Evolutionary conservation across 2,113 vertebrate species (phyloP), one percentile per base, ranked within the genome.

Genomic region (Indicator indicator): DNA sequence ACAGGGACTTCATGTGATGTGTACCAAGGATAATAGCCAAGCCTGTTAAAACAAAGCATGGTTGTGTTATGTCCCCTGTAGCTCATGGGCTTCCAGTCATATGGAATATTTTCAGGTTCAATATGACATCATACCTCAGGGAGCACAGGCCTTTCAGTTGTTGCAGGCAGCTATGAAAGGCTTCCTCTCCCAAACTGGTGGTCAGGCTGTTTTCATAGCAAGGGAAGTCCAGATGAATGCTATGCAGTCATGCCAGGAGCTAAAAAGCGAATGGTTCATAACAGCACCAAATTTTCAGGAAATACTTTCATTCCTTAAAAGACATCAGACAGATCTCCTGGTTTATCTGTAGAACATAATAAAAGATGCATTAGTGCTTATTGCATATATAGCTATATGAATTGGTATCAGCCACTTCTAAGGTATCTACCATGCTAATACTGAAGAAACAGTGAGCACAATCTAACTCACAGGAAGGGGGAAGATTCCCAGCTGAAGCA

Each of bases 81-180:
- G 97, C 96, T n/a, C 97, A 94, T 2, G 97, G 97, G 55, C 98
- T 99, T 91, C 98, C 98, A 63, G 96, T 96, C 68, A 98, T 90
- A 63, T 95, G 97, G 96, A 99, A 98, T 38, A 98, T 96, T 87
- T 98, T 96, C 32, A 98, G 60, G 84, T 98, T 98, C 85, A 98
- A 69, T 38, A 90, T 92, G 36, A 98, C 24, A 6, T 98, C 85
- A 27, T 98, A 98, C 85, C 97, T 98, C 42, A 95, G 96, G 50
- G 96, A 94, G 59, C 98, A 98, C 74, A 97, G 92, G 78, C 98
- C 98, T 58, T 98, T 95, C 2, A 96, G 98, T 27, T 97, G 15
- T 98, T 99, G 98, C 98, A 99, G 79, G 97, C 96, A 9, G 97
- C 98, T 62, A 98, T 96, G 70, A 98, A 99, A 63, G 97, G 96